Evolutionary conservation across 2,888 invertebrate genomes (phyloP).

Genomic region (Hirtodrosophila cameraria): DNA sequence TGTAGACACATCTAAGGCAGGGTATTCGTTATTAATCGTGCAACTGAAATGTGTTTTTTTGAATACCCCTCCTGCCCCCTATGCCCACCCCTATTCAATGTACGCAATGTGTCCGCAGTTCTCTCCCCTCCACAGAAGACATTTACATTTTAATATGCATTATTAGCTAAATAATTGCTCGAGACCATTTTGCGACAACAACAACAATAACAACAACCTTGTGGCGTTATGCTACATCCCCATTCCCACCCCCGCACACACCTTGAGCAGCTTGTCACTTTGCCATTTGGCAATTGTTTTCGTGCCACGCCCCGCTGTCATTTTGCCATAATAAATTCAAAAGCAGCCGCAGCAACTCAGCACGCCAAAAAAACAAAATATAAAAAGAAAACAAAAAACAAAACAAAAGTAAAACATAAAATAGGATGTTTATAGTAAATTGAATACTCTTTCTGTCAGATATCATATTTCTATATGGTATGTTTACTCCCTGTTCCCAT

Average conservation of each 20-base stretch:
- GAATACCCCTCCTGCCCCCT: too few relatives aligned
- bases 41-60: too few relatives aligned
- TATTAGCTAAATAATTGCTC: constrained; percentile 70
- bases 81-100: too few relatives aligned
- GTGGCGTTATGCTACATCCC: constrained; percentile 23
- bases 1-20: too few relatives aligned
- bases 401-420: constrained; percentile 1
- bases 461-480: too few relatives aligned
- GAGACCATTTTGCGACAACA: constrained; percentile 44
- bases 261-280: constrained; percentile 39
- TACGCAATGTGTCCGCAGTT: too few relatives aligned
- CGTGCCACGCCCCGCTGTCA: constrained; percentile 53
- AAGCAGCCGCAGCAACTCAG: constrained; percentile 41
- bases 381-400: background rate
- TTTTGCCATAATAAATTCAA: constrained; percentile 65
- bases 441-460: constrained; percentile 12
- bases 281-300: constrained; percentile 61
- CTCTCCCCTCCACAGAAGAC: background rate
- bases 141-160: constrained; percentile 69
- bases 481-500: too few relatives aligned
- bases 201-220: constrained; percentile 16
- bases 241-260: background rate
- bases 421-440: background rate
- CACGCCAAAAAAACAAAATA: constrained; percentile 11
- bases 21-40: too few relatives aligned